Percentiles rank a stretch among this genome's conserved stretches.
Conservation (phyloP, 2,113 vertebrate genomes). For the Fukomys damarensis region DNA sequence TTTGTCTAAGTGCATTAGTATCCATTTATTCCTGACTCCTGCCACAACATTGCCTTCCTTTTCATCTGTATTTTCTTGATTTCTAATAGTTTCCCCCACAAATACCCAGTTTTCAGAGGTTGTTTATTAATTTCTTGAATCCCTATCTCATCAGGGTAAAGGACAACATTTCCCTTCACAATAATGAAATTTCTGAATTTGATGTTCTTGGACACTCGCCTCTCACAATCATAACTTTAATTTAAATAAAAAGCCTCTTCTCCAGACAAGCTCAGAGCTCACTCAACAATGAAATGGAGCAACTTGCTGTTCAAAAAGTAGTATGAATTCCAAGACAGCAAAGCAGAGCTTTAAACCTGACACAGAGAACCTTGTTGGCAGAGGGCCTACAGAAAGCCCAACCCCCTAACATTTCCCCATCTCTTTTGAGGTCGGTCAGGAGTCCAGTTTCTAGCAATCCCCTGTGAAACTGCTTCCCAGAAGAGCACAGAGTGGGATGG, state of each 20-base stretch:
- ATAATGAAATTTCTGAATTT: slow-evolving; percentile 23
- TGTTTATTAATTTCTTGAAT: slow-evolving; percentile 20
- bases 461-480: neutral
- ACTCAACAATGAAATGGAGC: neutral
- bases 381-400: neutral
- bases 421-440: neutral
- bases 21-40: neutral
- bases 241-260: neutral
- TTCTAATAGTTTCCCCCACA: neutral
- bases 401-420: neutral
- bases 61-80: neutral
- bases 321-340: slow-evolving; percentile 19
- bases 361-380: neutral
- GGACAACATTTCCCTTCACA: neutral
- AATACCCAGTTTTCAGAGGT: neutral
- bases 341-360: neutral
- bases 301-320: neutral
- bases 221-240: slow-evolving; percentile 30
- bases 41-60: neutral
- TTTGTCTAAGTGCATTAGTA: slow-evolving; percentile 9
- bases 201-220: slow-evolving; percentile 19
- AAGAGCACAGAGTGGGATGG: accelerated
- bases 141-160: neutral
- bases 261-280: neutral
- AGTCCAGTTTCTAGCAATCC: neutral